A percentile compares a stretch with the other conserved stretches of the same genome.
Conservation (phyloP, 2,888 invertebrate genomes). For the Lomographa bimaculata region DNA sequence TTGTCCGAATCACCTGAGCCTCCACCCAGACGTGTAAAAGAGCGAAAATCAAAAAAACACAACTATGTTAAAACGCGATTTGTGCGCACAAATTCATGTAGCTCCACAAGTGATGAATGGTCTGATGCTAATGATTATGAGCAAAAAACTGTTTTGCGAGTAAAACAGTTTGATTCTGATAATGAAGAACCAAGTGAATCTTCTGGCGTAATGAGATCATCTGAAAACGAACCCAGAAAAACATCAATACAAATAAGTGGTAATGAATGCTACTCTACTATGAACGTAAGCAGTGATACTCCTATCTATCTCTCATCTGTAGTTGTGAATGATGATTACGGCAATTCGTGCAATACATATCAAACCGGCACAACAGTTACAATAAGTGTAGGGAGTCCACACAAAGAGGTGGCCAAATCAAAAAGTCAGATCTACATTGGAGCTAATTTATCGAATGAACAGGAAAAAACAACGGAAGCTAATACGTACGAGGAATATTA, state of each 20-base stretch:
- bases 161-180: constrained; percentile 79
- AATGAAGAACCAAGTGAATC: constrained; percentile 55
- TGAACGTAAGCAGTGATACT: constrained; percentile 87
- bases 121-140: constrained; percentile 75
- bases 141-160: constrained; percentile 70
- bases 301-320: constrained; percentile 89
- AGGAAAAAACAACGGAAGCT: constrained; percentile 48
- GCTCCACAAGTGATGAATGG: constrained; percentile 80
- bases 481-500: constrained; percentile 76
- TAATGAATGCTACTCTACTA: constrained; percentile 89
- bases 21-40: constrained; percentile 69
- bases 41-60: constrained; percentile 71
- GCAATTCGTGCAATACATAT: constrained; percentile 69
- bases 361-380: constrained; percentile 85
- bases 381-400: constrained; percentile 83
- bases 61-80: constrained; percentile 80
- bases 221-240: constrained; percentile 77
- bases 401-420: constrained; percentile 67
- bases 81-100: constrained; percentile 70
- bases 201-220: constrained; percentile 46
- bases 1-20: constrained; percentile 76
- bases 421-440: constrained; percentile 81
- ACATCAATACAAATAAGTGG: constrained; percentile 90
- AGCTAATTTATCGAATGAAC: constrained; percentile 57
- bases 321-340: constrained; percentile 85